Percentiles rank a stretch among this genome's conserved stretches.
phyloP scores from a whole-genome alignment of 2,888 invertebrate genomes.

The Protodeltote pygarga region DNA sequence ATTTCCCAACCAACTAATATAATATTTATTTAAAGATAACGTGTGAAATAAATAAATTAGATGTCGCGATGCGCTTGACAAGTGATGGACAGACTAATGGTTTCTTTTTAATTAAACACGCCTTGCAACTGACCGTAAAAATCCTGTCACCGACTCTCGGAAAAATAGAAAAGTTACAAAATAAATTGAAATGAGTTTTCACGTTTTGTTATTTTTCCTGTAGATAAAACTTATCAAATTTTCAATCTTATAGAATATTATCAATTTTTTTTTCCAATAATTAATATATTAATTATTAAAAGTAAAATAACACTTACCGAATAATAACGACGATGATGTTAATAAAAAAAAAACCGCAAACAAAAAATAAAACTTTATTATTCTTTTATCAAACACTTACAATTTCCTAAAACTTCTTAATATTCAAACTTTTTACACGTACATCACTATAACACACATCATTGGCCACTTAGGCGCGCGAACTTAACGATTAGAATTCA shows the following conservation, averaged over 20 bases:
- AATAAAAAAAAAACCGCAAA: constrained; percentile 37
- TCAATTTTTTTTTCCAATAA: too few species aligned
- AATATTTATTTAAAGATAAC: constrained; percentile 27
- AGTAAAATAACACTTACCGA: constrained; percentile 42
- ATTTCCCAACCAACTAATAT: constrained; percentile 2
- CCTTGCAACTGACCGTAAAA: constrained; percentile 14
- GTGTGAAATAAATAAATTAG: constrained; percentile 51
- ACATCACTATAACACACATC: constrained; percentile 47
- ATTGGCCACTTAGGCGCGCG: constrained; percentile 55
- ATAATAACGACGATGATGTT: constrained; percentile 11
- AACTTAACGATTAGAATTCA: constrained; percentile 59
- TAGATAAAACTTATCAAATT: too few species aligned
- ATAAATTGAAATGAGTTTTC: not conserved
- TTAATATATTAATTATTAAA: not conserved
- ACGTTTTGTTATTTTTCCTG: too few species aligned
- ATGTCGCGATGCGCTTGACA: constrained; percentile 47
- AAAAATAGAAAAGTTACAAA: not conserved
- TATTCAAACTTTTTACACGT: constrained; percentile 40
- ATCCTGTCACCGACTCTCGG: not conserved
- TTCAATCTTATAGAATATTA: too few species aligned
- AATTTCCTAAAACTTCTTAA: constrained; percentile 20
- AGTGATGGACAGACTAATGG: constrained; percentile 54
- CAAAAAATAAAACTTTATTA: constrained; percentile 43
- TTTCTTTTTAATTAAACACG: constrained; percentile 54
- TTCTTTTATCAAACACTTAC: constrained; percentile 38